Base-by-base conservation (phyloP, 2,888 invertebrate species). In the Hymenopus coronatus region DNA sequence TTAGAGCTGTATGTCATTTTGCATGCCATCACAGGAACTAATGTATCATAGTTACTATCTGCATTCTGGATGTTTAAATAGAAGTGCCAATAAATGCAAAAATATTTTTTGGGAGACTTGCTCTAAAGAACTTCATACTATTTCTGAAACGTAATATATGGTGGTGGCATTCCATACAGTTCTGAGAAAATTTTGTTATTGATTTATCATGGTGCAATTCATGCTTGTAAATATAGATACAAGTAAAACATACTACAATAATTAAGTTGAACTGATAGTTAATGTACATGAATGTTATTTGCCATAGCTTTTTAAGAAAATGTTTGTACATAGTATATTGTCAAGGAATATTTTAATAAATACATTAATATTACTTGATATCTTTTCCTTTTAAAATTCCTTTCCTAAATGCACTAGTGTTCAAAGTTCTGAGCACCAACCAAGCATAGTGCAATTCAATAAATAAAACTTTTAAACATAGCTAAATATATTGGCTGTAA, bases 211-310 rank as follows among this genome's bases (percentile, higher is more conserved):
- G 40, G 85, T 85, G 28, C 85, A 85, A 54, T 85, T 85, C 12
- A 27, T 85, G 40, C 40, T 46, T 85, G 85, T 85, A 85, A 15
- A 54, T 85, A 85, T 28, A 46, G 9, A 27, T 84, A 12, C 27
- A 15, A 84, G 28, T 84, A 14, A 28, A 25, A 4, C 9, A 84
- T 84, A 30, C 83, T 84, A 28, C 33, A 20, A 25, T 25, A 85
- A 70, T 70, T 70, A 70, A 70, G 54, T 20, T 20, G 54, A 70
- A 70, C 54, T 86, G 54, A 86, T 27, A 40, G 54, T 27, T 81
- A 15, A 28, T 86, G 86, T 86, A 86, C 27, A 86, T 86, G 54
- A 86, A 70, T 28, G 54, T 86, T 86, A 85, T 85, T 30, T 86
- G 81, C 81, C 86, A 86, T 81, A 86, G 25, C 28, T 85, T 46